These are phyloP conservation scores for Phrynosoma platyrhinos DNA, from an alignment of 2,113 vertebrate species.

Conservation along the genomic window DNA sequence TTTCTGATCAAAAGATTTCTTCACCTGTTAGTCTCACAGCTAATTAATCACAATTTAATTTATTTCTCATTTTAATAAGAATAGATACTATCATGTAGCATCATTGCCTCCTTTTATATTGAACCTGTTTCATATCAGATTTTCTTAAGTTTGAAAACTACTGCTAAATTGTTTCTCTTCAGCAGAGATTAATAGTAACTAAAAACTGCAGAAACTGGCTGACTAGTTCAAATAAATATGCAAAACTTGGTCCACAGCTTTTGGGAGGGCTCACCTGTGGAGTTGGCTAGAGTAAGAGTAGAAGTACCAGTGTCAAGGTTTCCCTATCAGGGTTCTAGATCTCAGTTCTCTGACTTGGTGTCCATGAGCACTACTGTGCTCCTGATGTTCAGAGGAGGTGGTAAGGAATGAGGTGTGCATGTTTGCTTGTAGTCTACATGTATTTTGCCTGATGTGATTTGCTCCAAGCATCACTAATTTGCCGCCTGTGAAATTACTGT, in stretches of 20 bases:
- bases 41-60: background rate
- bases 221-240: background rate
- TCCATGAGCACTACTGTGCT: background rate
- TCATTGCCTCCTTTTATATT: background rate
- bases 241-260: background rate
- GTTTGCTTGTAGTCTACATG: background rate
- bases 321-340: background rate
- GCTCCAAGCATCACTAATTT: background rate
- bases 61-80: conserved; percentile 20
- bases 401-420: background rate
- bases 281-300: background rate
- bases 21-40: background rate
- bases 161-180: too few relatives aligned
- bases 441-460: background rate
- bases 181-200: background rate
- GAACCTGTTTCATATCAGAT: background rate
- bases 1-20: conserved; percentile 8
- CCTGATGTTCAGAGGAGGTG: background rate
- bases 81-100: background rate
- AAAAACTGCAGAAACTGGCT: background rate
- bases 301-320: background rate
- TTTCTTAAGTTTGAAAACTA: background rate
- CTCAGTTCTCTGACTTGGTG: background rate
- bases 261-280: background rate
- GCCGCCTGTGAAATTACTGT: background rate